Evolutionary conservation across 2,888 invertebrate genomes (phyloP).

Genomic region (Meganola albula): DNA sequence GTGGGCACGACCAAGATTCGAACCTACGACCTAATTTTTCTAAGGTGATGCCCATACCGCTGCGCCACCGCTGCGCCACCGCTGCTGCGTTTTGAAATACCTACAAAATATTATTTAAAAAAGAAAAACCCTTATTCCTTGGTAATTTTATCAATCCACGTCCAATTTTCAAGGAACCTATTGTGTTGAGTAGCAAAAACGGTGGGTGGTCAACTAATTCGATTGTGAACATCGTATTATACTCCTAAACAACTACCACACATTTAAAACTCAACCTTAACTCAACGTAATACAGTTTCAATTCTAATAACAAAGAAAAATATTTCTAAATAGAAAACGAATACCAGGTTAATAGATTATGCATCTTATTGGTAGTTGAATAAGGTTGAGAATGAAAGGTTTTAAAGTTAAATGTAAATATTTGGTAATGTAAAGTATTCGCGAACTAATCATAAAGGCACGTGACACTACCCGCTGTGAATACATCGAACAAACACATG

Average conservation of each 20-base stretch:
- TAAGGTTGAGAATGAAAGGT: too few species aligned
- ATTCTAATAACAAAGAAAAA: constrained; percentile 5
- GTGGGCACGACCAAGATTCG: too few species aligned
- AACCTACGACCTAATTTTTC: too few species aligned
- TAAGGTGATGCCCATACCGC: too few species aligned
- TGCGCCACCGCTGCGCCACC: too few species aligned
- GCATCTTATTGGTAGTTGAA: too few species aligned
- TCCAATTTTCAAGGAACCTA: constrained; percentile 47
- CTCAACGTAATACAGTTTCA: constrained; percentile 1
- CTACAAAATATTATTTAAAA: too few species aligned
- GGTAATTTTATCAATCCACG: constrained; percentile 48
- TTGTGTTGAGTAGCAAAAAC: constrained; percentile 70
- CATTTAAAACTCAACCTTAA: constrained; percentile 23
- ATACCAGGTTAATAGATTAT: neutral
- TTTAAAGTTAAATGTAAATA: constrained; percentile 21
- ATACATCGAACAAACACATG: constrained; percentile 28
- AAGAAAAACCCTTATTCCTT: constrained; percentile 27
- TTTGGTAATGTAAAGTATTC: constrained; percentile 44
- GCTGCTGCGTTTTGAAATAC: too few species aligned
- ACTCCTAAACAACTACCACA: constrained; percentile 18
- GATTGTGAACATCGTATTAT: constrained; percentile 49
- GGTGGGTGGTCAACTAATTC: constrained; percentile 68
- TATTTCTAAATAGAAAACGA: constrained; percentile 8
- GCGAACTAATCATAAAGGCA: constrained; percentile 62
- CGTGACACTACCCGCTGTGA: constrained; percentile 45